Base-by-base conservation (phyloP, 2,888 invertebrate species). In the Agonum fuliginosum region DNA sequence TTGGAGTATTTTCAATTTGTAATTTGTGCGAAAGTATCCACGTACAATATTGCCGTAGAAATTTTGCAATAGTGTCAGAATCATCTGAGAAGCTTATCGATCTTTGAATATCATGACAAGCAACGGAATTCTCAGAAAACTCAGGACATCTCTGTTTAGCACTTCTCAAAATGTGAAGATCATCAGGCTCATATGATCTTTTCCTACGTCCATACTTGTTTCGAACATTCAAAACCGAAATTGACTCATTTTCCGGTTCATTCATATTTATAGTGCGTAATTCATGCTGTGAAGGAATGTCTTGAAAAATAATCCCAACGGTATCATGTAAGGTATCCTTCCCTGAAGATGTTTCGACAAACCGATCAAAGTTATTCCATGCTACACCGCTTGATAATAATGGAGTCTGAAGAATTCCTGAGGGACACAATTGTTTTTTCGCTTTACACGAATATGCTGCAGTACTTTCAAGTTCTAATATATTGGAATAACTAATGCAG, bases 311-410 rank as follows among this genome's bases (percentile, higher is more conserved):
- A 58, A 74, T 51, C 3, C 51, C 51, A 2, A 51, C 22, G 46
- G 46, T 14, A 76, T 46, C 34, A 79, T 78, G 85, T 54, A 85
- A 73, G 22, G 81, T 81, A 78, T 81, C 73, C 6, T 41, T 62
- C 27, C 43, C 69, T 51, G 65, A 58, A 43, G 24, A 27, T 14
- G 71, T 67, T 10, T 71, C 62, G 4, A 73, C 72, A 34, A 78
- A 43, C n/a, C 67, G 41, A 27, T 67, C 73, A 24, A 78, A 79
- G 46, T 73, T 79, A 43, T 79, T 58, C 19, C 27, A 79, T 3
- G 79, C 81, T 12, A 80, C 22, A 27, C 76, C 79, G 14, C 79
- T 78, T 30, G 19, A 51, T 46, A 80, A 58, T 14, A 48, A 27
- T 17, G 58, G 19, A 2, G 43, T 51, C 14, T 78, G 37, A 67